Evolutionary conservation across 2,888 invertebrate species (phyloP), one percentile per base, ranked within the genome.

Genomic region (Emmelina monodactyla): DNA sequence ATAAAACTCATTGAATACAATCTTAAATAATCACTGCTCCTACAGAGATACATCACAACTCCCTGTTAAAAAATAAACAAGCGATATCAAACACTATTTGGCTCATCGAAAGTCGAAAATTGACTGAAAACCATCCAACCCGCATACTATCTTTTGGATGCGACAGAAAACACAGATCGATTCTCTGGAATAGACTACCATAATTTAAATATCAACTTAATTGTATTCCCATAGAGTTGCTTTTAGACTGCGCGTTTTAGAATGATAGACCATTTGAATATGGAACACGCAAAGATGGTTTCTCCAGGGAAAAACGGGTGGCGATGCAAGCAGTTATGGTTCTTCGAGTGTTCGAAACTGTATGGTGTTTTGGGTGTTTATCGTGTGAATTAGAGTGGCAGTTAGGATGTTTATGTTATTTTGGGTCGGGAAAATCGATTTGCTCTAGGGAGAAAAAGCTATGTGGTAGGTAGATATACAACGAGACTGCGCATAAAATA

Each of bases 281-380:
- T 71, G 64, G 72, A 70, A 62, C 71, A 56, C 53, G 57, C 57
- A 60, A 72, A 78, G 79, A 79, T 79, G 76, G 78, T 70, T 25
- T 73, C 79, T 79, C 75, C 66, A 65, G 76, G 78, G 78, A 79
- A 78, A 73, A 73, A 53, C 63, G 55, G 51, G 50, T 45, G 45
- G 42, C 31, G 35, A 16, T 40, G 38, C 46, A 66, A 30, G 50
- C 60, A 42, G 55, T 56, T 62, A 48, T 60, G 35, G 22, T 11
- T 47, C 29, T 41, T 57, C 46, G 9, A 6, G 19, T 25, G n/a
- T 25, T 3, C n/a, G n/a, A n/a, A n/a, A n/a, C n/a, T n/a, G n/a
- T n/a, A n/a, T n/a, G n/a, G n/a, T n/a, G n/a, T n/a, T n/a, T n/a
- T n/a, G n/a, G n/a, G n/a, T n/a, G n/a, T n/a, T n/a, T n/a, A n/a